phyloP scores from a whole-genome alignment of 2,113 vertebrate species.

The Varanus salvator region DNA sequence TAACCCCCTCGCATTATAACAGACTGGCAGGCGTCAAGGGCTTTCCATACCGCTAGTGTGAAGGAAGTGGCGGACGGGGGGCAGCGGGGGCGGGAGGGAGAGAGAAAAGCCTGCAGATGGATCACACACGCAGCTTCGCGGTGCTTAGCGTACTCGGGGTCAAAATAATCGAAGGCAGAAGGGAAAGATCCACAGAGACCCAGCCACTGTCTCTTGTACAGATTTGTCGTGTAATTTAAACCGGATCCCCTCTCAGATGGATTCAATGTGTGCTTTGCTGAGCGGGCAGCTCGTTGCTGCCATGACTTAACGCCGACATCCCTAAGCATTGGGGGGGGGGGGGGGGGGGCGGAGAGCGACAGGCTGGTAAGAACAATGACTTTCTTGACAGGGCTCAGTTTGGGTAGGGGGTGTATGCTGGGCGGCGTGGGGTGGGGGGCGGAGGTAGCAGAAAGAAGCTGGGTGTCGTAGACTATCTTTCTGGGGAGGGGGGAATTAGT shows the following conservation, averaged over 20 bases:
- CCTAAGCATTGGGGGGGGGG: not conserved
- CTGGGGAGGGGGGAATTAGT: not conserved
- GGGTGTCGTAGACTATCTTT: not conserved
- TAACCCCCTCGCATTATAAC: slow-evolving; percentile 66
- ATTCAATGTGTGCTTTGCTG: slow-evolving; percentile 75
- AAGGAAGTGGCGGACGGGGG: slow-evolving; percentile 72
- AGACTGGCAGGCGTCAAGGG: slow-evolving; percentile 82
- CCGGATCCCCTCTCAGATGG: slow-evolving; percentile 73
- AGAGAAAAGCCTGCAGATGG: slow-evolving; percentile 72
- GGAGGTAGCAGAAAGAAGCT: not conserved
- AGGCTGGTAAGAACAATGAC: no score
- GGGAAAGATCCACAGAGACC: slow-evolving; percentile 74
- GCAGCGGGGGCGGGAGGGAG: not conserved
- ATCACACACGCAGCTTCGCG: slow-evolving; percentile 79
- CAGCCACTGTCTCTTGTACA: slow-evolving; percentile 79
- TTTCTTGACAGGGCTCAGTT: not conserved
- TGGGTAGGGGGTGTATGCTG: not conserved
- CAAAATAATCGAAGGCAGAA: slow-evolving; percentile 80
- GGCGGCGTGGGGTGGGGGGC: not conserved
- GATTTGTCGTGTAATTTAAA: slow-evolving; percentile 84
- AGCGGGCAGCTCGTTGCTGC: not conserved
- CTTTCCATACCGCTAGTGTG: slow-evolving; percentile 71
- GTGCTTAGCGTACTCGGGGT: slow-evolving; percentile 61
- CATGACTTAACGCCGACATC: not conserved
- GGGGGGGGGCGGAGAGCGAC: not conserved